Evolutionary conservation across 2,888 invertebrate species (phyloP).

Genomic region (Parnassius glacialis): DNA sequence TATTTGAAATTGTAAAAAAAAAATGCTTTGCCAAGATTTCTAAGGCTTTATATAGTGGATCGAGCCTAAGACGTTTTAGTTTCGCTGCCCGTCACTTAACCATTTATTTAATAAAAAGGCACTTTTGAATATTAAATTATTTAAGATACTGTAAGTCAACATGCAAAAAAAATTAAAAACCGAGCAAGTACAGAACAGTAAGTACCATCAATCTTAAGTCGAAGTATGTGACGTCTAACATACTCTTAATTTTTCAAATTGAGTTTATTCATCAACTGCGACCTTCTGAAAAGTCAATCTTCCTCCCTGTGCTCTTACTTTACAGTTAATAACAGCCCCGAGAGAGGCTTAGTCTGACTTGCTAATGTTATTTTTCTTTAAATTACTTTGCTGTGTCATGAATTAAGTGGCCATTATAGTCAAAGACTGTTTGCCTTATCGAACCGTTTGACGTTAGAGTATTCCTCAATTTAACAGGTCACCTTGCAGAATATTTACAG

Average conservation of each 20-base stretch:
- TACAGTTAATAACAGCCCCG: slow-evolving; percentile 73
- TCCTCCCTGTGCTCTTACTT: slow-evolving; percentile 53
- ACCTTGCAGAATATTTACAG: no score
- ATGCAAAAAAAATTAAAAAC: no score
- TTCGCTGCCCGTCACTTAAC: no score
- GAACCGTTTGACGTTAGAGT: slow-evolving; percentile 43
- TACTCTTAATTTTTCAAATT: slow-evolving; percentile 46
- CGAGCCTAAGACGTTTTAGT: no score
- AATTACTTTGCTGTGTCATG: slow-evolving; percentile 65
- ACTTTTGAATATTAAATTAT: no score
- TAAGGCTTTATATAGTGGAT: no score
- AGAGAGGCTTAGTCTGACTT: slow-evolving; percentile 72
- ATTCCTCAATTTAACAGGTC: background rate
- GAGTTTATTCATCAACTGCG: slow-evolving; percentile 46
- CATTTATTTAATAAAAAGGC: no score
- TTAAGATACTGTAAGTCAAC: no score
- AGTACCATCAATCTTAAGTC: slow-evolving; percentile 6
- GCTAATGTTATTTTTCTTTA: slow-evolving; percentile 80
- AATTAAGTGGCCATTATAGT: slow-evolving; percentile 72
- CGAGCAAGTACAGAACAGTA: slow-evolving; percentile 18
- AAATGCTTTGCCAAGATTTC: no score
- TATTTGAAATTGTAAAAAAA: no score
- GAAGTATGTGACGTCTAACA: slow-evolving; percentile 46
- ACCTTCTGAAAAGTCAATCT: slow-evolving; percentile 67
- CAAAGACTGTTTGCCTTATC: slow-evolving; percentile 65